Evolutionary conservation across 2,797 vertebrate species (phyloP).

Genomic region (Ptychobarbus kaznakovi): DNA sequence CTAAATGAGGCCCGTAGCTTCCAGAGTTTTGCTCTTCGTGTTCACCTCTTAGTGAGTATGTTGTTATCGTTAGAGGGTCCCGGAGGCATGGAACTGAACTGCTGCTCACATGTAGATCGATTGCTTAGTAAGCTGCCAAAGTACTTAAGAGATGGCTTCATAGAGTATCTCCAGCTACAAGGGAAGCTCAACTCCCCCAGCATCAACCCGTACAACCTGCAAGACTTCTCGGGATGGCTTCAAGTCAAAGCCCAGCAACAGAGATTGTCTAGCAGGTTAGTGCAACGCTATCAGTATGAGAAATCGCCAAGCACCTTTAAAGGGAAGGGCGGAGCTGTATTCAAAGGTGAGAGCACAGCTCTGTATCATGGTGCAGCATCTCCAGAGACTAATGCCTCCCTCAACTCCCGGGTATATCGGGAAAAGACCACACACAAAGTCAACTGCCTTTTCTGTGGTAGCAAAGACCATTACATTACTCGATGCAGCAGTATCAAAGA

Average conservation of each 20-base stretch:
- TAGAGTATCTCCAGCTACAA: constrained; percentile 33
- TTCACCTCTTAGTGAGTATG: constrained; percentile 45
- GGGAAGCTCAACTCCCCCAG: constrained; percentile 37
- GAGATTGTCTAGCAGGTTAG: constrained; percentile 22
- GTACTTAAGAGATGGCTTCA: constrained; percentile 42
- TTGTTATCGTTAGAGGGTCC: not conserved
- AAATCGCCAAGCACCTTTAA: not conserved
- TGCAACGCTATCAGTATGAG: constrained; percentile 17
- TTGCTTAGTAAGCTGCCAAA: constrained; percentile 33
- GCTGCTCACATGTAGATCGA: constrained; percentile 35
- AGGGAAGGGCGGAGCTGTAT: not conserved
- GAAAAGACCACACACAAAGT: constrained; percentile 8
- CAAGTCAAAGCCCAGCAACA: constrained; percentile 50
- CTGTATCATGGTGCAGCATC: constrained; percentile 23
- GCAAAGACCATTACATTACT: constrained; percentile 31
- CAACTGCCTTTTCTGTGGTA: constrained; percentile 39
- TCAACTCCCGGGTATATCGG: not conserved
- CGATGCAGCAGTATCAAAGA: constrained; percentile 17
- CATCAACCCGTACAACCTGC: constrained; percentile 45
- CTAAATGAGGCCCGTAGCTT: not conserved
- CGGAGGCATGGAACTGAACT: constrained; percentile 33
- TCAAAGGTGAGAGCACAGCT: not conserved
- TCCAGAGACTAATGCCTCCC: no score
- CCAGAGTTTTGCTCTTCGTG: not conserved
- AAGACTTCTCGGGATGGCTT: constrained; percentile 39